phyloP scores from a whole-genome alignment of 2,888 invertebrate species.

The Lobophora halterata region DNA sequence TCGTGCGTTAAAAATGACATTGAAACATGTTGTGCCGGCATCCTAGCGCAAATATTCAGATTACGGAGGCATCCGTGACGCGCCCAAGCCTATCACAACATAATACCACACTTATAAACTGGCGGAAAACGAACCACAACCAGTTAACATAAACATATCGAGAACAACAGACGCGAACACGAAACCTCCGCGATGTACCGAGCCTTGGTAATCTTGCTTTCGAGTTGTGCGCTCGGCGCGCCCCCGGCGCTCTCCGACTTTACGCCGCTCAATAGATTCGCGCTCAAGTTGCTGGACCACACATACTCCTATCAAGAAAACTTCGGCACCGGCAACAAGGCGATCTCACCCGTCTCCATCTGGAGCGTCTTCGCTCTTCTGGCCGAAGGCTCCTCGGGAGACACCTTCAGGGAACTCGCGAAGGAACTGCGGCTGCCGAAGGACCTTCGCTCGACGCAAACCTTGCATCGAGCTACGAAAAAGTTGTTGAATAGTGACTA shows the following conservation, averaged over 20 bases:
- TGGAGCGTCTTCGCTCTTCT: slow-evolving; percentile 69
- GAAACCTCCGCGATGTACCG: slow-evolving; percentile 50
- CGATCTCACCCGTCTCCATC: slow-evolving; percentile 64
- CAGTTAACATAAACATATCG: slow-evolving; percentile 60
- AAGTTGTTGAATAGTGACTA: slow-evolving; percentile 50
- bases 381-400: slow-evolving; percentile 67
- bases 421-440: slow-evolving; percentile 54
- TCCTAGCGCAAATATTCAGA: slow-evolving; percentile 19
- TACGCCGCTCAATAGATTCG: slow-evolving; percentile 58
- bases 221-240: slow-evolving; percentile 40
- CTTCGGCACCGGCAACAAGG: slow-evolving; percentile 60
- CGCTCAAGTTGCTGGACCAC: slow-evolving; percentile 60
- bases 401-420: slow-evolving; percentile 64
- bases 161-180: slow-evolving; percentile 52
- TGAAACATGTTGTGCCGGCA: slow-evolving; percentile 12
- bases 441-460: slow-evolving; percentile 57
- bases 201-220: slow-evolving; percentile 45
- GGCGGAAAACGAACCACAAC: slow-evolving; percentile 51
- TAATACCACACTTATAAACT: slow-evolving; percentile 31
- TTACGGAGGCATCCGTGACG: slow-evolving; percentile 7
- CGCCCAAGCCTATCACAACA: slow-evolving; percentile 17
- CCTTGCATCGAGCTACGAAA: slow-evolving; percentile 53
- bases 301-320: slow-evolving; percentile 62
- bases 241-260: slow-evolving; percentile 55
- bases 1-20: slow-evolving; percentile 11